These are phyloP conservation scores for Catocala fraxini DNA, from an alignment of 2,888 invertebrate genomes.

Conservation along the genomic window DNA sequence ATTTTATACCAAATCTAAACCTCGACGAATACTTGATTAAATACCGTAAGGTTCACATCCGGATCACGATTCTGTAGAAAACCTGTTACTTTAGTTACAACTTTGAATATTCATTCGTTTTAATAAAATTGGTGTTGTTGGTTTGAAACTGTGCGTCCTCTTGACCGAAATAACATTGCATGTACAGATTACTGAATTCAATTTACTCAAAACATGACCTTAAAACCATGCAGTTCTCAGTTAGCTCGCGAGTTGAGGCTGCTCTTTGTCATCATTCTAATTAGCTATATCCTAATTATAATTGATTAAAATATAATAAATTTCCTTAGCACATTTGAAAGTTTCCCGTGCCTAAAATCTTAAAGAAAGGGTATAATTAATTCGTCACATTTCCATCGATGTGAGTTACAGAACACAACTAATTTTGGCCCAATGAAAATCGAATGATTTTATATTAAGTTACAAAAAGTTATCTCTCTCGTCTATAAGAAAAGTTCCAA, in stretches of 20 bases:
- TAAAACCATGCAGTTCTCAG: constrained; percentile 19
- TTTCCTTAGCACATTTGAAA: too few relatives aligned
- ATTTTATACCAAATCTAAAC: constrained; percentile 3
- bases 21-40: neutral
- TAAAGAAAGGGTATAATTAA: too few relatives aligned
- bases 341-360: too few relatives aligned
- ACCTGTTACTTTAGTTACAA: neutral
- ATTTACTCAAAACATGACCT: constrained; percentile 28
- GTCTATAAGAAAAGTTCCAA: too few relatives aligned
- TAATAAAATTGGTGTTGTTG: constrained; percentile 22
- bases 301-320: too few relatives aligned
- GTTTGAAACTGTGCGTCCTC: constrained; percentile 23
- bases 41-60: constrained; percentile 7
- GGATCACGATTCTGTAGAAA: neutral
- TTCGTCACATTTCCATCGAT: too few relatives aligned
- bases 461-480: too few relatives aligned
- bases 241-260: neutral
- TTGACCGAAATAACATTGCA: constrained; percentile 27
- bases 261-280: neutral
- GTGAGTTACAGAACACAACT: too few relatives aligned
- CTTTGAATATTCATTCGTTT: constrained; percentile 24
- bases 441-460: too few relatives aligned
- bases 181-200: constrained; percentile 26
- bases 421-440: too few relatives aligned
- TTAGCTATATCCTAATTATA: neutral